Base-by-base conservation (phyloP, 1,140 invertebrate species). In the Agraylea sexmaculata region DNA sequence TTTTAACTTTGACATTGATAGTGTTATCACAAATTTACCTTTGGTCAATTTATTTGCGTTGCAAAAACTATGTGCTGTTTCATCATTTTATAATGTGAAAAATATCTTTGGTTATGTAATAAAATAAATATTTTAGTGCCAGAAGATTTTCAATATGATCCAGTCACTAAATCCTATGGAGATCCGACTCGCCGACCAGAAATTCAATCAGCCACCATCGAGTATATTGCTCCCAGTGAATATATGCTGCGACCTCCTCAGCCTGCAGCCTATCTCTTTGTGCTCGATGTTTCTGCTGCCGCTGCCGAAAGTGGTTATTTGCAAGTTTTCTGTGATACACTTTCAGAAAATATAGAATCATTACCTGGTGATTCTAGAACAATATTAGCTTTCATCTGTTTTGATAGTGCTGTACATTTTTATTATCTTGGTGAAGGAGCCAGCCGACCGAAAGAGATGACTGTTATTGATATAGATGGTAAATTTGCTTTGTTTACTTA, bases 231-330 rank as follows among this genome's bases (percentile, higher is more conserved):
- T 21, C 90, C 94, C 37, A 86, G 88, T 39, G 95, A 99, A 66
- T 99, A 98, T 58, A 96, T 96, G 91, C 72, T 97, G 46, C 74
- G 95, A 47, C 93, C 94, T 13, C 96, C 96, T 15, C 94, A 97
- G 59, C 93, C 95, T 11, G 91, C 95, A 13, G 83, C 95, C 25
- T 99, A 99, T 70, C 62, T 99, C 32, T 99, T 92, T 64, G 62
- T 98, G 13, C 73, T 99, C 50, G 95, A 99, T 57, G 88, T 98
- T 19, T 94, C 90, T 31, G 77, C 83, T 50, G 73, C 83, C 43
- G 94, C 92, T 1, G 71, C 91, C 19, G 87, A 96, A 56, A 85
- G 81, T 42, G 93, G 93, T 12, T 98, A 98, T 58, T 68, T 99
- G 41, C 73, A 79, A 52, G 66, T 81, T 6, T 82, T 92, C 19